phyloP scores from a whole-genome alignment of 2,888 invertebrate genomes.

The Leptinotarsa rubiginosa region DNA sequence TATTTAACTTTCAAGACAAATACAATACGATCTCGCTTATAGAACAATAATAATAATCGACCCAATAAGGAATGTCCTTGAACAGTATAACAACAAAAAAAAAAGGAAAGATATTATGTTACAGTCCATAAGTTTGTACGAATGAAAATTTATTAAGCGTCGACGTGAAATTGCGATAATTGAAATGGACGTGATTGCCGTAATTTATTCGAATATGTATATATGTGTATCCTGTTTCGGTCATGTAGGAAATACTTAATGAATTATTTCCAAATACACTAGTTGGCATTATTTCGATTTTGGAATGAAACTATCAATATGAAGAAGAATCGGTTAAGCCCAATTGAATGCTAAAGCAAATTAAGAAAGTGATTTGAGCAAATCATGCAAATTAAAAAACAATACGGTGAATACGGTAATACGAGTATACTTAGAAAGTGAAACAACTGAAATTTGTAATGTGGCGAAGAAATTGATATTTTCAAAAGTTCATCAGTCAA shows the following conservation, averaged over 20 bases:
- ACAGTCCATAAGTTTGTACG: neutral
- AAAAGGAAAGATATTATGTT: slow-evolving; percentile 7
- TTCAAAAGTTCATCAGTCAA: too few species aligned
- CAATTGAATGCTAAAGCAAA: too few species aligned
- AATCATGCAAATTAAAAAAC: too few species aligned
- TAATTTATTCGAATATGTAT: slow-evolving; percentile 6
- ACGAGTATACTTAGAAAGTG: too few species aligned
- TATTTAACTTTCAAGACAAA: too few species aligned
- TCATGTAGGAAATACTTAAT: neutral
- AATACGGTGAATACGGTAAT: too few species aligned
- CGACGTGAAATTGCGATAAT: slow-evolving; percentile 5
- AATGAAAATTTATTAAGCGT: slow-evolving; percentile 6
- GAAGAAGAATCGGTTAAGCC: neutral
- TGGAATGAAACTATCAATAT: neutral
- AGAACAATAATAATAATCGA: neutral
- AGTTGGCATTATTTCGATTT: neutral
- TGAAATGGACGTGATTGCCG: neutral
- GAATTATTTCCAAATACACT: neutral
- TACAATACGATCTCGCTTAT: neutral
- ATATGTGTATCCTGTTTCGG: slow-evolving; percentile 13
- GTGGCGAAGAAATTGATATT: too few species aligned
- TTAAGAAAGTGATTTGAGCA: too few species aligned
- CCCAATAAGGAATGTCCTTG: slow-evolving; percentile 12
- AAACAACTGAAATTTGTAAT: too few species aligned
- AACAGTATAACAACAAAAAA: neutral